Base-by-base conservation (phyloP, 2,797 vertebrate genomes). In the Helarctos malayanus region DNA sequence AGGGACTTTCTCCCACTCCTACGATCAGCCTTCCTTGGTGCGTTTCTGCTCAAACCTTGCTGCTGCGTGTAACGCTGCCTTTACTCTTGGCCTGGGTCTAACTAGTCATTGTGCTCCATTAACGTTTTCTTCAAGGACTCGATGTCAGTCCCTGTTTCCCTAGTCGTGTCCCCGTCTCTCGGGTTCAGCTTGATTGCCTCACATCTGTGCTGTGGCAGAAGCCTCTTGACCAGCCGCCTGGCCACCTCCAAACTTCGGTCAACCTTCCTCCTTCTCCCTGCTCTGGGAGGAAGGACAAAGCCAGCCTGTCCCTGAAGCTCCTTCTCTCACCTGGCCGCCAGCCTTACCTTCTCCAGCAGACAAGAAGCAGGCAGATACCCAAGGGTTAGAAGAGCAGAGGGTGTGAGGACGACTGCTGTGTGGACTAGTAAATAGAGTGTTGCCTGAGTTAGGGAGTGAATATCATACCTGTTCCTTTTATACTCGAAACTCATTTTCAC, bases 1-100 rank as follows among this genome's bases (percentile, higher is more conserved):
- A 7, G 15, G 21, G 11, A 13, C 29, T 29, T 21, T 12, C 11
- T 45, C 12, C 19, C 19, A 25, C 5, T 32, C 71, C 69, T 12
- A 7, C 49, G 57, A 15, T 1, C 76, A 35, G 38, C 29, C 11
- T 59, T 89, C 29, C 14, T 5, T 6, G 14, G 49, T 14, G 13
- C n/a, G 45, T 54, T 54, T 69, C n/a, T 15, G 15, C 27, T 59
- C 15, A 1, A 52, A 8, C 23, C 41, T 54, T 0, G 21, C 73
- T 15, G 38, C 47, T 1, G 0, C 2, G 5, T 49, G 45, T 21
- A 49, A 63, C 0, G 25, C 25, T n/a, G 9, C 19, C 68, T 63
- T 16, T 38, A 9, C 12, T 29, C 56, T 16, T 9, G 3, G 19
- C 63, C 80, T 14, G 0, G 29, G 18, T 32, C 47, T 18, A 16